Base-by-base conservation (phyloP, 2,797 vertebrate species). In the Tragopan temminckii region DNA sequence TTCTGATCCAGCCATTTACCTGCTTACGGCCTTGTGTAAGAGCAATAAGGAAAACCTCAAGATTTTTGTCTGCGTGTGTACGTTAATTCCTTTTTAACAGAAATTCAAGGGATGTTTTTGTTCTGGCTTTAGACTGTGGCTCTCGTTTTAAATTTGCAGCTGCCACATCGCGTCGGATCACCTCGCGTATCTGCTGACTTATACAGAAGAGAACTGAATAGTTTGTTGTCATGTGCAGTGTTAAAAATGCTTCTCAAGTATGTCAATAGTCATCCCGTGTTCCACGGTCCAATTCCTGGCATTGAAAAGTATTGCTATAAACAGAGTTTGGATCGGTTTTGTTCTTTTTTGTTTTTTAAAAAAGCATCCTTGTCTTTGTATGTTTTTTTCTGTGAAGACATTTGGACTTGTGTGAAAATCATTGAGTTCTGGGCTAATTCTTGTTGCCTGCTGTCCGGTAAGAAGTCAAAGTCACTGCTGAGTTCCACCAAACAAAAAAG, bases 1-100 rank as follows among this genome's bases (percentile, higher is more conserved):
- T 98, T 97, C 95, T 96, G 74, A 94, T 92, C 86, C 70, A 77
- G 72, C 89, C 83, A 75, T 89, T 95, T 94, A 78, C 85, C 88
- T 91, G 83, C 93, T 95, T 82, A 55, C 53, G 84, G 80, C 78
- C 90, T 95, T 91, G 74, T 87, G 85, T 92, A 92, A 95, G 82
- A 96, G 92, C 93, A 95, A 87, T 94, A 94, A 90, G 85, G 78
- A 91, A 94, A 94, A 88, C 82, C 91, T 91, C 81, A 84, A 94
- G 85, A 86, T 77, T 67, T 67, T 68, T 88, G 74, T 74, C 82
- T 91, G 79, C 7, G 82, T 66, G 64, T 91, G 63, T 86, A 72
- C 4, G 7, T 84, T 86, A 10, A 6, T 89, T 90, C 63, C 31
- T 59, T 93, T 91, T 86, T 75, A 92, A 45, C 90, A 67, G 31